Evolutionary conservation across 2,888 invertebrate genomes (phyloP).

Genomic region (Plagodis dolabraria): DNA sequence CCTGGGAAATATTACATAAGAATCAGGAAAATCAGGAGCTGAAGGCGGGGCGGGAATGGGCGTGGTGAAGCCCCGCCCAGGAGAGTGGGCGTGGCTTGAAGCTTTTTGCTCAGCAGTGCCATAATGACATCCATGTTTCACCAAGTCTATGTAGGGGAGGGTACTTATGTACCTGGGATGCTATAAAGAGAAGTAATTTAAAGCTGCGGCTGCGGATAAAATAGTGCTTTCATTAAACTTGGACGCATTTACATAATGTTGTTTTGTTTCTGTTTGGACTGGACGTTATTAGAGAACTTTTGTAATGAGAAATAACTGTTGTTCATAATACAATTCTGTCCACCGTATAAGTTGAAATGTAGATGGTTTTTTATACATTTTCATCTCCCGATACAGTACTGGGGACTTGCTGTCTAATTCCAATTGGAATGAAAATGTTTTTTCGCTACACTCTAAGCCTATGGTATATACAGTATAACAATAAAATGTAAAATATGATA

Average conservation of each 20-base stretch:
- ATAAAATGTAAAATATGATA: too few relatives aligned
- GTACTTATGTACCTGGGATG: slow-evolving; percentile 31
- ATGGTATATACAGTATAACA: too few relatives aligned
- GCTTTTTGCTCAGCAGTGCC: slow-evolving; percentile 23
- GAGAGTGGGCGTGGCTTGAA: slow-evolving; percentile 27
- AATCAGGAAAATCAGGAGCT: slow-evolving; percentile 28
- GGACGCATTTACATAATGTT: slow-evolving; percentile 34
- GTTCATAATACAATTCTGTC: not conserved
- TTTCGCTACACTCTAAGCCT: too few relatives aligned
- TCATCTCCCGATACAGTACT: too few relatives aligned
- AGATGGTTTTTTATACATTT: too few relatives aligned
- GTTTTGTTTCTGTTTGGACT: slow-evolving; percentile 30
- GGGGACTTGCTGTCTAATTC: too few relatives aligned
- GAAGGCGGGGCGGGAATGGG: slow-evolving; percentile 41
- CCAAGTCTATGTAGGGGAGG: slow-evolving; percentile 14
- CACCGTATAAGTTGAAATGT: too few relatives aligned
- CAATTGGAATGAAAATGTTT: too few relatives aligned
- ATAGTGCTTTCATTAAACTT: slow-evolving; percentile 37
- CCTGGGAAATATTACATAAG: slow-evolving; percentile 50
- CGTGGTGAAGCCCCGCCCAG: slow-evolving; percentile 40
- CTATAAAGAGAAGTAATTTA: slow-evolving; percentile 37
- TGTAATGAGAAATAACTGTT: slow-evolving; percentile 2
- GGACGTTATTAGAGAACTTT: slow-evolving; percentile 24
- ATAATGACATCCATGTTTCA: slow-evolving; percentile 30
- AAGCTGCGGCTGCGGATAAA: slow-evolving; percentile 31